Evolutionary conservation across 2,797 vertebrate species (phyloP).

Genomic region (Tapirus indicus): DNA sequence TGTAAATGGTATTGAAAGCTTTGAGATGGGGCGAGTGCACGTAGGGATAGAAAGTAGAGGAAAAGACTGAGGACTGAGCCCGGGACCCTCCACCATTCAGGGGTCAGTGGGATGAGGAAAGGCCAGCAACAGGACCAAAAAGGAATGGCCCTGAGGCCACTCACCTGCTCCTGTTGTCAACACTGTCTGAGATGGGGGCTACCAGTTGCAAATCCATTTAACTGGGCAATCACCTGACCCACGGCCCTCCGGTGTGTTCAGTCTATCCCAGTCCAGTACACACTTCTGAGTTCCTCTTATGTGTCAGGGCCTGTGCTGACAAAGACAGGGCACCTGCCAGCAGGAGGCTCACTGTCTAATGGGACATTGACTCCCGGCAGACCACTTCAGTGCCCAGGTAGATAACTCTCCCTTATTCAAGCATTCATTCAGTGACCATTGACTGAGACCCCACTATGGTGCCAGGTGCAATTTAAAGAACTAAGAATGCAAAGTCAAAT

Average conservation of each 20-base stretch:
- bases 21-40: neutral
- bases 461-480: neutral
- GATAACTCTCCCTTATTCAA: neutral
- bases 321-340: neutral
- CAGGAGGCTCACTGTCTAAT: neutral
- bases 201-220: neutral
- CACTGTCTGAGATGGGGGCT: neutral
- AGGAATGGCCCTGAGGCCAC: neutral
- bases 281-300: neutral
- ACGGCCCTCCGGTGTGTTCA: neutral
- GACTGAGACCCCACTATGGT: accelerated
- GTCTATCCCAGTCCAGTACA: neutral
- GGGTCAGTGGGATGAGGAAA: neutral
- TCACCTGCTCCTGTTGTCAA: neutral
- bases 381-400: neutral
- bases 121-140: neutral
- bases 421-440: neutral
- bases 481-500: neutral
- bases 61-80: neutral
- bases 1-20: neutral
- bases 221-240: neutral
- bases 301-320: neutral
- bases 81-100: neutral
- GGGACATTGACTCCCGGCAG: neutral
- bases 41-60: neutral